A percentile compares a stretch with the other conserved stretches of the same genome.
Evolutionary conservation across 2,888 invertebrate species (phyloP).

Genomic region (Oxytorus armatus): DNA sequence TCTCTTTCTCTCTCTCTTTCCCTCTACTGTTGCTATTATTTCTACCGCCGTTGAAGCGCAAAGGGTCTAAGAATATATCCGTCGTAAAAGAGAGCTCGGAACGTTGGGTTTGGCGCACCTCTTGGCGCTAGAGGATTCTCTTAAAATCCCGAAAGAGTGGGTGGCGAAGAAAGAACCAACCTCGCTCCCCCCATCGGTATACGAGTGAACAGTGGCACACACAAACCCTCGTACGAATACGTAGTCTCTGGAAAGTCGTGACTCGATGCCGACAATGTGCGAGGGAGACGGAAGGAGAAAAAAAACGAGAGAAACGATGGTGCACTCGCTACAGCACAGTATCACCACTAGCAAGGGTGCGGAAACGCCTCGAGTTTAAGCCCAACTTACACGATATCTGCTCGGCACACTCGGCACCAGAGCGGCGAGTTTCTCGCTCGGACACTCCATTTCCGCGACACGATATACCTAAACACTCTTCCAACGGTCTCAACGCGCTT

Average conservation of each 20-base stretch:
- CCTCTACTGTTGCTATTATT: neutral
- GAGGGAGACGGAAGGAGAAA: conserved; percentile 12
- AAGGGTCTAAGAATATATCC: conserved; percentile 63
- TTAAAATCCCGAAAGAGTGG: conserved; percentile 66
- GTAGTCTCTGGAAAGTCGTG: conserved; percentile 19
- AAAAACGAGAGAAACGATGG: conserved; percentile 20
- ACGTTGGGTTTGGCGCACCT: conserved; percentile 37
- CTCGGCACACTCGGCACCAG: conserved; percentile 77
- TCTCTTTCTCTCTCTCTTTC: conserved; percentile 1
- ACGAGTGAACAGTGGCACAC: conserved; percentile 13
- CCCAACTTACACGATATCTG: conserved; percentile 84
- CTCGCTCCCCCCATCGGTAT: conserved; percentile 17
- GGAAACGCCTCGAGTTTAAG: conserved; percentile 76
- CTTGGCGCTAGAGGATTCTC: conserved; percentile 55
- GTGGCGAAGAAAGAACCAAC: conserved; percentile 43
- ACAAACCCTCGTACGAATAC: conserved; percentile 36
- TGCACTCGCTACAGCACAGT: conserved; percentile 21
- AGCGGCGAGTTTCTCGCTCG: conserved; percentile 61
- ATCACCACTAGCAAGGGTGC: conserved; percentile 63
- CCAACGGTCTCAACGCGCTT: conserved; percentile 10
- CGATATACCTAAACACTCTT: neutral
- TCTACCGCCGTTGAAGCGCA: conserved; percentile 1
- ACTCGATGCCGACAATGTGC: conserved; percentile 34
- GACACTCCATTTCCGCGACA: conserved; percentile 77
- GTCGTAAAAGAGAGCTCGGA: conserved; percentile 64